Conservation (phyloP, 30 jellyfish, hydroid and myxozoan genomes). For the Morbakka virulenta region DNA sequence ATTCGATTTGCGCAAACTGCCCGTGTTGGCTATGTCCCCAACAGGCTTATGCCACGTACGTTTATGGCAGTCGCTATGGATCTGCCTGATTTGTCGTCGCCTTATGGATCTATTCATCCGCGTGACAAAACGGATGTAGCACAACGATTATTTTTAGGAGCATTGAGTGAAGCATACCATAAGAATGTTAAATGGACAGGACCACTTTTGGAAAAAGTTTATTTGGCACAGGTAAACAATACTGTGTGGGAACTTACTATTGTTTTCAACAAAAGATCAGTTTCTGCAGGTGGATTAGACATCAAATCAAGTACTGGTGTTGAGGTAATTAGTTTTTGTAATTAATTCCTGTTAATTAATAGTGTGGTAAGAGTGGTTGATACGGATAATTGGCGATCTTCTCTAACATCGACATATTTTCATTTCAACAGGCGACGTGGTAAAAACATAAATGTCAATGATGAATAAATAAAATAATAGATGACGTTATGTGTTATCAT, state of each 20-base stretch:
- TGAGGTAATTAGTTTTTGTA: too few relatives aligned
- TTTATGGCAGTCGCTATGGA: conserved; percentile 69
- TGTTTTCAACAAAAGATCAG: background rate
- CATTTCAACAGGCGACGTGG: too few relatives aligned
- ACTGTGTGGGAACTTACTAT: background rate
- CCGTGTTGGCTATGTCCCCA: conserved; percentile 45
- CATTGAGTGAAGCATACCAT: conserved; percentile 9
- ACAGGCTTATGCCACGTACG: conserved; percentile 19
- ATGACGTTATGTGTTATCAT: too few relatives aligned
- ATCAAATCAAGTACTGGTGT: conserved; percentile 5
- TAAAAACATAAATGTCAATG: too few relatives aligned
- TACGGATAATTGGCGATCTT: too few relatives aligned
- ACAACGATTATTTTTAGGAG: conserved; percentile 28
- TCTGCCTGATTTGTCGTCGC: conserved; percentile 47
- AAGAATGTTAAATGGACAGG: conserved; percentile 41
- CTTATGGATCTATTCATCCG: conserved; percentile 57
- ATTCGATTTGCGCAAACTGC: conserved; percentile 50
- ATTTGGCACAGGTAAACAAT: background rate
- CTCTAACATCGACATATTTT: too few relatives aligned
- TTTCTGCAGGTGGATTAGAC: conserved; percentile 4
- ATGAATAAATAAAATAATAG: too few relatives aligned
- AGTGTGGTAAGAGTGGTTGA: too few relatives aligned
- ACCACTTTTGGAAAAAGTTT: conserved; percentile 15
- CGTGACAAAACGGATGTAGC: conserved; percentile 64
- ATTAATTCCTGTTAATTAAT: too few relatives aligned